A percentile compares a stretch with the other conserved stretches of the same genome.
phyloP scores from a whole-genome alignment of 1,140 invertebrate genomes.

The Parapsyche elsis region DNA sequence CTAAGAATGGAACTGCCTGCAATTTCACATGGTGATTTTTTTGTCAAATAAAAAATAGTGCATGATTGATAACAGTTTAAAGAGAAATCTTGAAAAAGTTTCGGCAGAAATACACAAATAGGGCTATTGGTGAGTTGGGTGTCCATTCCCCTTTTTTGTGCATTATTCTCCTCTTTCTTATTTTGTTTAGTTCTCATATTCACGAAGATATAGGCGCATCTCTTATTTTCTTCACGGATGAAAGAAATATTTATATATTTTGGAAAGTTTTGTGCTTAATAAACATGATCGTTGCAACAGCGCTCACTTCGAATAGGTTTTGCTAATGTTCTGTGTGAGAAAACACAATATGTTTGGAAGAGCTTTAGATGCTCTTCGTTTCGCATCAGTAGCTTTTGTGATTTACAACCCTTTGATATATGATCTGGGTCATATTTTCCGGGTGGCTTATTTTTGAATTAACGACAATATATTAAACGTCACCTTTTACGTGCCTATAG shows the following conservation, averaged over 20 bases:
- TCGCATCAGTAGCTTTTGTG: conserved; percentile 35
- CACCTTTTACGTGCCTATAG: no score
- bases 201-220: conserved; percentile 5
- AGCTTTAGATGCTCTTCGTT: conserved; percentile 3
- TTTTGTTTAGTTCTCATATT: not conserved
- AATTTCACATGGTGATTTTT: no score
- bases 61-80: no score
- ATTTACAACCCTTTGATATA: conserved; percentile 38
- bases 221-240: conserved; percentile 23
- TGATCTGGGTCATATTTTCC: conserved; percentile 30
- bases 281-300: conserved; percentile 44
- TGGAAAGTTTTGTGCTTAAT: conserved; percentile 50
- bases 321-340: conserved; percentile 2
- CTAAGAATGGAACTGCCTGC: no score
- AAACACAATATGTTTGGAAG: conserved; percentile 10
- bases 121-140: conserved; percentile 41
- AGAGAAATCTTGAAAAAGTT: conserved; percentile 22
- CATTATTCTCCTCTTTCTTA: not conserved
- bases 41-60: no score
- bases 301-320: not conserved
- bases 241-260: conserved; percentile 44
- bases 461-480: not conserved
- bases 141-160: conserved; percentile 10
- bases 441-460: conserved; percentile 15
- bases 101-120: conserved; percentile 45